A percentile compares a stretch with the other conserved stretches of the same genome.
These are phyloP conservation scores for Chrysodeixis includens DNA, from an alignment of 2,888 invertebrate genomes.

Conservation along the genomic window DNA sequence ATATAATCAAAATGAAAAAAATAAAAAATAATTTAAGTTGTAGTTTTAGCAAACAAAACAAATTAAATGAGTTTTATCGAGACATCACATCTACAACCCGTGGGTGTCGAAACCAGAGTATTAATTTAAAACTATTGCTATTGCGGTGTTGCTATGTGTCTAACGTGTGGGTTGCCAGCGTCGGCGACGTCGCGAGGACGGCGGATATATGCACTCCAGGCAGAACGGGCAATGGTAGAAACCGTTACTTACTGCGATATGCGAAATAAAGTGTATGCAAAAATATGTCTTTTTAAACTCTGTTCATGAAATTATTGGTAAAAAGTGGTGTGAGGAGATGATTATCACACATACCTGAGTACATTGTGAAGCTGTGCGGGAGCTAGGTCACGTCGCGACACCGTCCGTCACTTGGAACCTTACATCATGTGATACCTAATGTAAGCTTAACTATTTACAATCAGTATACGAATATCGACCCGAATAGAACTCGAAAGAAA, in stretches of 20 bases:
- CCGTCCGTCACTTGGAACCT: constrained; percentile 58
- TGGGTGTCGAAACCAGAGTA: constrained; percentile 53
- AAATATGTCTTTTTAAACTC: background rate
- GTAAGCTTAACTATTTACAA: constrained; percentile 88
- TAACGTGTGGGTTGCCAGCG: constrained; percentile 67
- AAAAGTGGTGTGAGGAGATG: background rate
- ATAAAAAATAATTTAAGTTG: too few relatives aligned
- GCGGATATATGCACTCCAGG: background rate
- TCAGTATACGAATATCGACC: constrained; percentile 85
- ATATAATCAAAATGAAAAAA: too few relatives aligned
- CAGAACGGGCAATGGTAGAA: background rate
- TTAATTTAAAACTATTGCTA: constrained; percentile 74
- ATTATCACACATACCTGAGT: background rate
- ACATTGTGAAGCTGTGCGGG: background rate
- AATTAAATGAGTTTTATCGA: background rate
- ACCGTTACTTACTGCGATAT: constrained; percentile 11
- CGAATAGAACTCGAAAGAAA: constrained; percentile 87
- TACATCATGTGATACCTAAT: constrained; percentile 73
- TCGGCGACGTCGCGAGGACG: constrained; percentile 53
- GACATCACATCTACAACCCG: constrained; percentile 62
- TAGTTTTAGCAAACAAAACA: too few relatives aligned
- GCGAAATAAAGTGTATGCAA: background rate
- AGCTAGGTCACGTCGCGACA: constrained; percentile 50
- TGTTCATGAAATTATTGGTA: background rate
- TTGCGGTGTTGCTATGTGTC: constrained; percentile 74